phyloP scores from a whole-genome alignment of 2,113 vertebrate species.

The Leptodactylus fuscus region DNA sequence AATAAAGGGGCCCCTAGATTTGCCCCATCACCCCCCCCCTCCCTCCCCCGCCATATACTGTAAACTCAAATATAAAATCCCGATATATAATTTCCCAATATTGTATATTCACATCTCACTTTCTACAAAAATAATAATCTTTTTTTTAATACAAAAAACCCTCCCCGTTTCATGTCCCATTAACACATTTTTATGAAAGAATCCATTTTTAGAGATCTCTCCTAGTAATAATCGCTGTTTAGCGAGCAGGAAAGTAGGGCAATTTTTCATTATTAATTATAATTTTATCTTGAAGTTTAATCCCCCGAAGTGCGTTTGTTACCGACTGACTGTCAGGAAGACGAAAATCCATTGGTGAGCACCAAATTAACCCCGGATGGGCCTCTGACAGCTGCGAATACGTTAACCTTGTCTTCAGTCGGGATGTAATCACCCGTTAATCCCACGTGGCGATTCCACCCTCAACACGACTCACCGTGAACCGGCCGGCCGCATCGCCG shows the following conservation, averaged over 20 bases:
- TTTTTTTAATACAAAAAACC: background rate
- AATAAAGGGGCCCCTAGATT: no score
- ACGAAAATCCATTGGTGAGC: background rate
- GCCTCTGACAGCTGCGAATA: background rate
- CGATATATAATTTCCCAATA: no score
- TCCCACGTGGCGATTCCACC: no score
- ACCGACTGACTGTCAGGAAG: conserved; percentile 14
- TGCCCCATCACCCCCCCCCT: no score
- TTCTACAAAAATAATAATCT: background rate
- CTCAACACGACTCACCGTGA: no score
- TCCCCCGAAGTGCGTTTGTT: conserved; percentile 23
- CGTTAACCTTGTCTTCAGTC: background rate
- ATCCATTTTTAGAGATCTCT: conserved; percentile 5
- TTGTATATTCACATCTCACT: background rate
- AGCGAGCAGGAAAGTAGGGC: conserved; percentile 21
- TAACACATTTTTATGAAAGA: conserved; percentile 1
- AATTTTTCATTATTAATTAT: conserved; percentile 48
- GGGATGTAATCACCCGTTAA: background rate
- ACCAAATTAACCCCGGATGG: conserved; percentile 23
- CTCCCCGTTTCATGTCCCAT: background rate
- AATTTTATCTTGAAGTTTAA: conserved; percentile 39
- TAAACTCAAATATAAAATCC: background rate
- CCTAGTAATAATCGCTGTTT: background rate
- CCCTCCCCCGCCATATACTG: background rate
- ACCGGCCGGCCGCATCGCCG: background rate